phyloP scores from a whole-genome alignment of 2,113 vertebrate species.

The Coturnix japonica region DNA sequence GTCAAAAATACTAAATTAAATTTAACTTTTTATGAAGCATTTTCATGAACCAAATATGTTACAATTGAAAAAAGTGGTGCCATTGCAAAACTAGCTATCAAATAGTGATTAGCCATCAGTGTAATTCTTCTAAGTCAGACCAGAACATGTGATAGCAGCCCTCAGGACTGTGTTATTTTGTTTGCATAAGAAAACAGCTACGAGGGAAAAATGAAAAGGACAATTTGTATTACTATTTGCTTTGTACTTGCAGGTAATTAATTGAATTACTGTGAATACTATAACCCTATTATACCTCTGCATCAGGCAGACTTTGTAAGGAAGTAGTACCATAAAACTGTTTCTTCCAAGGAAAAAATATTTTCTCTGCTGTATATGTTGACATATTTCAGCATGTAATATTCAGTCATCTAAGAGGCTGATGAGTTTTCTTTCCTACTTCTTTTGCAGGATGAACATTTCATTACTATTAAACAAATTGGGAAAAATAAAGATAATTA shows the following conservation, averaged over 20 bases:
- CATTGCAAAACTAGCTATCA: background rate
- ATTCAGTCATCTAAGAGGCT: background rate
- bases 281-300: rapidly evolving
- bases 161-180: background rate
- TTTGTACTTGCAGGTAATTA: background rate
- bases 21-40: background rate
- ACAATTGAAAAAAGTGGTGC: background rate
- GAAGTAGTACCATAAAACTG: background rate
- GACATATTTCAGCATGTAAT: background rate
- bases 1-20: background rate
- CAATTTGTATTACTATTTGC: background rate
- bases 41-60: background rate
- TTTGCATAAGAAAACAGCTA: background rate
- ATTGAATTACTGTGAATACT: background rate
- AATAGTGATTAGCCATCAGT: background rate
- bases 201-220: background rate
- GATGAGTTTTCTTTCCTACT: background rate
- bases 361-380: background rate
- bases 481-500: background rate
- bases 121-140: background rate
- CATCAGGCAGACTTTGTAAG: background rate
- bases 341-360: background rate
- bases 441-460: background rate
- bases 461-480: background rate
- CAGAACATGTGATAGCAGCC: rapidly evolving